phyloP scores from a whole-genome alignment of 2,888 invertebrate species.

The Hydropsyche betteni region DNA sequence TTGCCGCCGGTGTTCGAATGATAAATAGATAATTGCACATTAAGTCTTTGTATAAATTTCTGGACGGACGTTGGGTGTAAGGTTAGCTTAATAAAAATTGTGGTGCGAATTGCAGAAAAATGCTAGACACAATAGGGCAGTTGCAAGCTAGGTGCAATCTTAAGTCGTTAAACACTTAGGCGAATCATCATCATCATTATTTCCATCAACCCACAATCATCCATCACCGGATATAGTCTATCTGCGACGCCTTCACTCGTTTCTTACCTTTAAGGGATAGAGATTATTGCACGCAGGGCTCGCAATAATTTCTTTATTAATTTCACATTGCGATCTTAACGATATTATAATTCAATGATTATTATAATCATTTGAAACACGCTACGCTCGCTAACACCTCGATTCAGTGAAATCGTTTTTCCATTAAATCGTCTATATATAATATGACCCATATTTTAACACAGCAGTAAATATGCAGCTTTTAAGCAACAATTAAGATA shows the following conservation, averaged over 20 bases:
- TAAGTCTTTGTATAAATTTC: too few relatives aligned
- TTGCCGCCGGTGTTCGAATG: slow-evolving; percentile 23
- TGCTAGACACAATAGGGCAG: too few relatives aligned
- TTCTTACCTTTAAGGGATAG: neutral
- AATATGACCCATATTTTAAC: too few relatives aligned
- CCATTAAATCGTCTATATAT: too few relatives aligned
- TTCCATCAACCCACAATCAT: slow-evolving; percentile 18
- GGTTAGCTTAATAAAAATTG: too few relatives aligned
- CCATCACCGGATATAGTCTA: slow-evolving; percentile 2
- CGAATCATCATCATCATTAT: slow-evolving; percentile 16
- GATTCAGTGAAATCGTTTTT: too few relatives aligned
- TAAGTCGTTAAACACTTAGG: slow-evolving; percentile 15
- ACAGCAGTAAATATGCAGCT: too few relatives aligned
- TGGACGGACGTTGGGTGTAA: too few relatives aligned
- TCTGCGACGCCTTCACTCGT: neutral
- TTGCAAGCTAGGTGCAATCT: neutral
- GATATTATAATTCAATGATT: slow-evolving; percentile 7
- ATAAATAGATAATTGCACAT: neutral
- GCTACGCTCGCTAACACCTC: too few relatives aligned
- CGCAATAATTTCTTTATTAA: slow-evolving; percentile 8
- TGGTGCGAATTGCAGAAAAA: too few relatives aligned
- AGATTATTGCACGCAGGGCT: neutral
- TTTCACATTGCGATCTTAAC: neutral
- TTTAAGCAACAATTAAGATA: too few relatives aligned
- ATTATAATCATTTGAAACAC: neutral